Base-by-base conservation (phyloP, 30 jellyfish, hydroid and myxozoan genomes). In the Hydractinia echinata region DNA sequence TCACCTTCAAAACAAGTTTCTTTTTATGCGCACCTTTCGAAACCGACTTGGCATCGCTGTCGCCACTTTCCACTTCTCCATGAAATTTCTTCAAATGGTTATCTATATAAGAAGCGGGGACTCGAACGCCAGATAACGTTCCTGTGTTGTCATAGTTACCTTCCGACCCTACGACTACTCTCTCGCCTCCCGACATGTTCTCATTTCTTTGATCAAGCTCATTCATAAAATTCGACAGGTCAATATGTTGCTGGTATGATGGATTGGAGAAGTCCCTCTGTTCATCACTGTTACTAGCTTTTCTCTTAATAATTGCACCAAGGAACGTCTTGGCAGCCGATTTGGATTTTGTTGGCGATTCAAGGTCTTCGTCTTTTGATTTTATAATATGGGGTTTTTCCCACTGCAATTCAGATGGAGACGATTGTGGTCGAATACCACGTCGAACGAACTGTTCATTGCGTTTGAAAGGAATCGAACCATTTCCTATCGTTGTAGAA, bases 1-100 rank as follows among this genome's bases (percentile, higher is more conserved):
- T 87, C 5, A 82, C 96, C 54, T 87, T 87, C 79, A 87, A 82
- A 60, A 87, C 83, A 73, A 87, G 55, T 60, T 87, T 87, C 85
- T 82, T 87, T 76, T 82, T 82, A 72, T 81, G 81, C 54, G 70
- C 71, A 30, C 87, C 83, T 10, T 70, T 84, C 15, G 81, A 64
- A 48, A 72, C 52, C 7, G 76, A 72, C 19, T 13, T 64, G 39
- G 86, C 77, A 73, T 84, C 86, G 30, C 62, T 56, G 56, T 74
- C 66, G 51, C 81, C 67, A 76, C 81, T 77, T 4, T 66, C 51
- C n/a, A 53, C 66, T 76, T 67, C 82, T 11, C 16, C 49, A 2
- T 64, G 74, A 14, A 49, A 58, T 4, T 82, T 78, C 9, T 68
- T 44, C 14, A 49, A 21, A 20, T 13, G 64, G 55, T 21, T 79